Conservation (phyloP, 2,797 vertebrate genomes). For the Podargus strigoides region DNA sequence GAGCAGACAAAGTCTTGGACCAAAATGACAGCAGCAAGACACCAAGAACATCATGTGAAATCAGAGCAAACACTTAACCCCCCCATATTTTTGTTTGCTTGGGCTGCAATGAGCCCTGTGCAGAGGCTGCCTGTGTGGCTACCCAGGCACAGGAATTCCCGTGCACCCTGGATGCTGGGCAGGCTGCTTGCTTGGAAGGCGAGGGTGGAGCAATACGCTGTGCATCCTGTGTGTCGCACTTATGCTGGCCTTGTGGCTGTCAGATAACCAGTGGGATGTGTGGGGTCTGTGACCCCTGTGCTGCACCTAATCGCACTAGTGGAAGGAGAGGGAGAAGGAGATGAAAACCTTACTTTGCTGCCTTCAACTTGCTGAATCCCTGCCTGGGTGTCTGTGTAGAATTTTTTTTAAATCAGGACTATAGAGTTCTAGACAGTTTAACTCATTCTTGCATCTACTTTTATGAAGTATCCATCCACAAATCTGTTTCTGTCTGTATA, state of each 20-base stretch:
- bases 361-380: neutral
- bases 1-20: neutral
- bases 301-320: neutral
- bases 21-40: neutral
- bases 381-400: neutral
- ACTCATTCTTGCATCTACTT: neutral
- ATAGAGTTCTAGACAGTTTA: neutral
- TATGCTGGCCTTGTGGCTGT: fast-evolving
- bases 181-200: neutral
- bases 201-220: neutral
- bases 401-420: neutral
- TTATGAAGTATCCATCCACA: neutral
- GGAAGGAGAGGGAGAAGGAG: neutral
- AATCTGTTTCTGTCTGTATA: neutral
- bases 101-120: neutral
- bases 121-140: neutral
- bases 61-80: neutral
- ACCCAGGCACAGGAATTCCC: neutral
- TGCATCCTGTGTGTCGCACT: neutral
- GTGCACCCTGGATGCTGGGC: neutral
- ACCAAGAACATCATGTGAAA: neutral
- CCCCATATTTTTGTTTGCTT: neutral
- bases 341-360: neutral
- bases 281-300: neutral
- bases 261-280: neutral